These are phyloP conservation scores for Hetaerina titia DNA, from an alignment of 2,888 invertebrate species.

Conservation along the genomic window DNA sequence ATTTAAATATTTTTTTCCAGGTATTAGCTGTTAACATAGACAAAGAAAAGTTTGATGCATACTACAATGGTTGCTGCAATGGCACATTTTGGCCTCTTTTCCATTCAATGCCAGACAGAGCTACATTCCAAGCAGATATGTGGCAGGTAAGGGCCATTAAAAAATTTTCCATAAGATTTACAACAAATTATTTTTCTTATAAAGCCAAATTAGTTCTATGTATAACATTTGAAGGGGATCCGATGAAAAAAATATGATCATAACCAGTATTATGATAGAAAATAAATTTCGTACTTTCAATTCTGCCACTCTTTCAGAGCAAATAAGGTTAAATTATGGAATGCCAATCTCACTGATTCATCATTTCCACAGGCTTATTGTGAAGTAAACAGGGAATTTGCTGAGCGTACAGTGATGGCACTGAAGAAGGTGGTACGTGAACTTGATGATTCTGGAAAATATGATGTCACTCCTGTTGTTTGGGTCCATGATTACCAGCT, in stretches of 20 bases:
- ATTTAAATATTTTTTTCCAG: slow-evolving; percentile 77
- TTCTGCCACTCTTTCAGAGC: no score
- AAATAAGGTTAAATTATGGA: no score
- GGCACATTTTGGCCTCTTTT: slow-evolving; percentile 95
- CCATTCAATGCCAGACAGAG: slow-evolving; percentile 94
- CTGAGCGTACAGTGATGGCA: slow-evolving; percentile 87
- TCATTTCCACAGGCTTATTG: slow-evolving; percentile 82
- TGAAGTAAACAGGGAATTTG: slow-evolving; percentile 89
- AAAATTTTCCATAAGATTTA: background rate
- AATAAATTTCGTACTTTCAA: background rate
- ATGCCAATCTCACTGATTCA: no score
- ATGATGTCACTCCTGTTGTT: slow-evolving; percentile 84
- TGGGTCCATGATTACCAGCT: slow-evolving; percentile 98
- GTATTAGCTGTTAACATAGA: slow-evolving; percentile 90
- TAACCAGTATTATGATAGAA: background rate
- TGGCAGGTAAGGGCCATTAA: slow-evolving; percentile 79
- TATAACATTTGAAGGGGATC: background rate
- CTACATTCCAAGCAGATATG: slow-evolving; percentile 89
- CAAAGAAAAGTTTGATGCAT: slow-evolving; percentile 87
- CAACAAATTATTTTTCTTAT: background rate
- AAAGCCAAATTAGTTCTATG: background rate
- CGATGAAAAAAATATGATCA: background rate
- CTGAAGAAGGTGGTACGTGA: slow-evolving; percentile 79
- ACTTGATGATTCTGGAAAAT: slow-evolving; percentile 78
- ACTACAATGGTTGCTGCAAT: slow-evolving; percentile 95